phyloP scores from a whole-genome alignment of 2,797 vertebrate species.

The Parauchenoglanis punctatus region DNA sequence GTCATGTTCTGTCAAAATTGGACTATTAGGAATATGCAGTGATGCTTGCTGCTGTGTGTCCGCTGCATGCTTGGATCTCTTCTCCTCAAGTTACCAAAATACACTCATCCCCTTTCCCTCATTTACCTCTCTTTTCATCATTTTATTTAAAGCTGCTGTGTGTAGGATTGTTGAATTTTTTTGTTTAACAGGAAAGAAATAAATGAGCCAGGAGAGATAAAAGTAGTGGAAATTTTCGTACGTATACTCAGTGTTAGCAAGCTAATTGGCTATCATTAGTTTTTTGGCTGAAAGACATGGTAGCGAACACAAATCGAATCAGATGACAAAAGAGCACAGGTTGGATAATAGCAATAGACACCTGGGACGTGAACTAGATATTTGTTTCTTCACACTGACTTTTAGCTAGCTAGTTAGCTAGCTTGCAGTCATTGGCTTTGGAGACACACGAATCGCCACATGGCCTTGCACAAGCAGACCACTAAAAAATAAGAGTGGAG shows the following conservation, averaged over 20 bases:
- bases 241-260: background rate
- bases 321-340: background rate
- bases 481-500: background rate
- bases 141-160: conserved; percentile 19
- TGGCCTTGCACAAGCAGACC: background rate
- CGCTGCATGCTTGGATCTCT: conserved; percentile 30
- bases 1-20: conserved; percentile 48
- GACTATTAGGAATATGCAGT: background rate
- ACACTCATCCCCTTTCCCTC: conserved; percentile 6
- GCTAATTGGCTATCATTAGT: background rate
- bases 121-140: conserved; percentile 6
- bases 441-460: too few relatives aligned
- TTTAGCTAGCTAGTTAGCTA: background rate
- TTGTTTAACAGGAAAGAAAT: background rate
- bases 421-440: background rate
- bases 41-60: conserved; percentile 34
- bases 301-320: background rate
- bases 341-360: too few relatives aligned
- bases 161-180: background rate
- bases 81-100: conserved; percentile 9
- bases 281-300: background rate
- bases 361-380: background rate
- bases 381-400: background rate
- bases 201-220: background rate
- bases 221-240: background rate